A percentile compares a stretch with the other conserved stretches of the same genome.
Evolutionary conservation across 2,888 invertebrate genomes (phyloP).

Genomic region (Phlogophora meticulosa): DNA sequence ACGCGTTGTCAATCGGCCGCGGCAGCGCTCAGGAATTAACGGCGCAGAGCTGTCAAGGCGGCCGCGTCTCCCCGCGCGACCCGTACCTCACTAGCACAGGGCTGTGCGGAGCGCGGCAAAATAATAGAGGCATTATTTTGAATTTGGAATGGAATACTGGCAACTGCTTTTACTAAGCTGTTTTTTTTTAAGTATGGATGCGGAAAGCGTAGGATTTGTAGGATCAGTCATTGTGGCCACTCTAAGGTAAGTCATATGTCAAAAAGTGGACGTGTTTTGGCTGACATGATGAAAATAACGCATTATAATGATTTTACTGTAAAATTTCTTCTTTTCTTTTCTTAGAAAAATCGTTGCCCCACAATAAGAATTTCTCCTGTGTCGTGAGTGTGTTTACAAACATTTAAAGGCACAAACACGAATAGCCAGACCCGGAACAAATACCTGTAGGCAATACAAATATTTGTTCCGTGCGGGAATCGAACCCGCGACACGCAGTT

Average conservation of each 20-base stretch:
- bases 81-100: constrained; percentile 63
- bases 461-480: no score
- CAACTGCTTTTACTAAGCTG: not conserved
- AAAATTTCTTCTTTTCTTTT: no score
- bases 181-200: not conserved
- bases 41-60: constrained; percentile 88
- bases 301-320: not conserved
- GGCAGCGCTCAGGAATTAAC: constrained; percentile 89
- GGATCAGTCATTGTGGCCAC: not conserved
- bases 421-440: no score
- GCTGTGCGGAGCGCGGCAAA: constrained; percentile 36
- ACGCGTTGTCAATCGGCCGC: constrained; percentile 90
- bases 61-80: constrained; percentile 73
- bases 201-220: not conserved
- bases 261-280: no score
- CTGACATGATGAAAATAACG: no score
- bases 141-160: constrained; percentile 9
- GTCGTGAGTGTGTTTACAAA: no score
- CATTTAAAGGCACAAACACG: no score
- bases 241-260: not conserved
- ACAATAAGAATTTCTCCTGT: no score
- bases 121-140: constrained; percentile 9
- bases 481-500: no score
- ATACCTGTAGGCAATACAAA: no score
- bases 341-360: no score